A percentile compares a stretch with the other conserved stretches of the same genome.
Evolutionary conservation across 92 coral and sea anemone species (phyloP).

Genomic region (Pocillopora meandrina): DNA sequence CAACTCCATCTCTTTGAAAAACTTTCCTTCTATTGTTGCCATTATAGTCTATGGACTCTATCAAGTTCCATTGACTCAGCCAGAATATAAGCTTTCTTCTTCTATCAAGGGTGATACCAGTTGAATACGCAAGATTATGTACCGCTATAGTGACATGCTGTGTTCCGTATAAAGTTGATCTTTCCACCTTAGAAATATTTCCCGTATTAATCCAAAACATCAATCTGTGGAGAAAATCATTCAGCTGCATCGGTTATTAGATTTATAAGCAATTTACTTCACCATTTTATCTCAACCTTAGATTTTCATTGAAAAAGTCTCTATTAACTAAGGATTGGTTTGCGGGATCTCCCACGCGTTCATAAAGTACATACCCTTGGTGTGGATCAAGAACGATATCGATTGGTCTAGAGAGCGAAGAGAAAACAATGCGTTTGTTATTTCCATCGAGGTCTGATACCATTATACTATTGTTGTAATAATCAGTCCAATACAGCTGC

Average conservation of each 20-base stretch:
- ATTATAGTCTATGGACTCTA: constrained; percentile 53
- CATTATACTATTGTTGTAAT: not conserved
- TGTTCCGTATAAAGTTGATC: constrained; percentile 56
- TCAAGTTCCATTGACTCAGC: constrained; percentile 48
- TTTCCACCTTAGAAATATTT: constrained; percentile 35
- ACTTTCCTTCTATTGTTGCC: constrained; percentile 38
- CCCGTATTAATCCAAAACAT: constrained; percentile 73
- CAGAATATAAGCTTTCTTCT: constrained; percentile 46
- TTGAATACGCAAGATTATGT: constrained; percentile 41
- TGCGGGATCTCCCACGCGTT: too few species aligned
- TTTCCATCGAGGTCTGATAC: not conserved
- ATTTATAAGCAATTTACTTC: too few species aligned
- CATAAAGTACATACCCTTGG: not conserved
- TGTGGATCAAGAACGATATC: not conserved
- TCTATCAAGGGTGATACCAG: constrained; percentile 51
- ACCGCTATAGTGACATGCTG: constrained; percentile 31
- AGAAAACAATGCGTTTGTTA: not conserved
- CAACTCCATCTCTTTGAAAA: constrained; percentile 1
- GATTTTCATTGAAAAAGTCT: too few species aligned
- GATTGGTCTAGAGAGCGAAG: not conserved
- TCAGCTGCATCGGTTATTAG: too few species aligned
- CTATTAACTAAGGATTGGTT: too few species aligned
- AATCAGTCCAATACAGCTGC: not conserved
- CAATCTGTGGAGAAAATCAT: constrained; percentile 22
- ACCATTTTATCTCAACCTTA: too few species aligned